Percentiles rank a stretch among this genome's conserved stretches.
phyloP scores from a whole-genome alignment of 2,113 vertebrate genomes.

The Equus przewalskii region DNA sequence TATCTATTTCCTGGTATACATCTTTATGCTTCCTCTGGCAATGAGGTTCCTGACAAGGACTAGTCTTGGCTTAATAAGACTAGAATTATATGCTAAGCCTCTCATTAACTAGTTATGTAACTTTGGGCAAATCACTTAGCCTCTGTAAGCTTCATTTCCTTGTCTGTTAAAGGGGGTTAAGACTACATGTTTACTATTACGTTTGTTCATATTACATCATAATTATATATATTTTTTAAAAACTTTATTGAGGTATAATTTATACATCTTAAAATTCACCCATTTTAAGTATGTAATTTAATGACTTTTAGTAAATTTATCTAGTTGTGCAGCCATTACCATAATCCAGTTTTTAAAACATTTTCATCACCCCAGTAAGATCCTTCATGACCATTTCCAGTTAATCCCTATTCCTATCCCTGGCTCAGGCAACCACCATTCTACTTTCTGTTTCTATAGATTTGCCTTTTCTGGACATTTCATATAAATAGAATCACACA shows the following conservation, averaged over 20 bases:
- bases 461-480: conserved; percentile 33
- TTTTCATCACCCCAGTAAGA: neutral
- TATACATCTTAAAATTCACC: neutral
- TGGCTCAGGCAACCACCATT: neutral
- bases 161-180: neutral
- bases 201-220: conserved; percentile 5
- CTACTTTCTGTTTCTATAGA: conserved; percentile 25
- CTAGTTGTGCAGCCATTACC: neutral
- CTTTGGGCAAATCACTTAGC: neutral
- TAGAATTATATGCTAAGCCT: conserved; percentile 18
- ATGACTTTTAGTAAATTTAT: conserved; percentile 8
- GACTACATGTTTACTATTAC: conserved; percentile 4
- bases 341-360: conserved; percentile 43
- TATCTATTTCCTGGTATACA: conserved; percentile 9
- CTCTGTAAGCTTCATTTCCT: conserved; percentile 48
- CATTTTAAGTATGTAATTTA: neutral
- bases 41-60: conserved; percentile 8
- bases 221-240: neutral
- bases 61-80: neutral
- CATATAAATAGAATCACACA: conserved; percentile 23
- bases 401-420: neutral
- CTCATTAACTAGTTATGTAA: conserved; percentile 5
- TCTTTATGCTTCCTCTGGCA: neutral
- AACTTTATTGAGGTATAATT: neutral
- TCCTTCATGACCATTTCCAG: neutral